Conservation (phyloP, 2,113 vertebrate genomes). For the Prietella phreatophila region DNA sequence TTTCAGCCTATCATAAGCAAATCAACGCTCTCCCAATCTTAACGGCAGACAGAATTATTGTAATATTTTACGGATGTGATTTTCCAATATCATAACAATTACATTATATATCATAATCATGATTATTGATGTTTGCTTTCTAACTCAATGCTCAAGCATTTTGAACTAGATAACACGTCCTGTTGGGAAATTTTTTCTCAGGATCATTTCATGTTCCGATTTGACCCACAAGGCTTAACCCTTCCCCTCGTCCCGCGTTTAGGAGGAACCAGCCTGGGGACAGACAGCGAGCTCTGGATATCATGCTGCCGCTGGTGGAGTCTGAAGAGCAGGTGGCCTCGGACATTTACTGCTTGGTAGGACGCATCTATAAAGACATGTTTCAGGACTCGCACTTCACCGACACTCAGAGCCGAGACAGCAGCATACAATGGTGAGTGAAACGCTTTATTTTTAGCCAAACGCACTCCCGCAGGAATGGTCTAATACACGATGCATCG, state of each 20-base stretch:
- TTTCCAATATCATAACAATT: not conserved
- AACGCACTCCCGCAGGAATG: not conserved
- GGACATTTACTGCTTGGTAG: conserved; percentile 95
- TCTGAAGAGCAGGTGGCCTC: conserved; percentile 89
- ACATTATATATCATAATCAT: not conserved
- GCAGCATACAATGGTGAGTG: conserved; percentile 82
- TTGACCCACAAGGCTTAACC: not conserved
- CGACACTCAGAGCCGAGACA: conserved; percentile 87
- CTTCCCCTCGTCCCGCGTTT: not conserved
- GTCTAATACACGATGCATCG: not conserved
- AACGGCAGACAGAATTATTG: not conserved
- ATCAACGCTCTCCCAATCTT: not conserved
- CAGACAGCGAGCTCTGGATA: conserved; percentile 88
- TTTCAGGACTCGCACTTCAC: conserved; percentile 93
- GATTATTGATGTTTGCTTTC: not conserved
- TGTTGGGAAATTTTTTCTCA: not conserved
- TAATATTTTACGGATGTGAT: not conserved
- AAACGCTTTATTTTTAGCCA: not conserved
- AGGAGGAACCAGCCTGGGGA: conserved; percentile 91
- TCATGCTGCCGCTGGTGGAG: conserved; percentile 91
- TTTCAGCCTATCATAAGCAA: not conserved
- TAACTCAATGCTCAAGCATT: not conserved
- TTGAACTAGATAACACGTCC: not conserved
- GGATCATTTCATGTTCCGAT: not conserved
- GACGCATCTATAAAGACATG: conserved; percentile 94